These are phyloP conservation scores for Anolis sagrei DNA, from an alignment of 2,113 vertebrate species.

Conservation along the genomic window DNA sequence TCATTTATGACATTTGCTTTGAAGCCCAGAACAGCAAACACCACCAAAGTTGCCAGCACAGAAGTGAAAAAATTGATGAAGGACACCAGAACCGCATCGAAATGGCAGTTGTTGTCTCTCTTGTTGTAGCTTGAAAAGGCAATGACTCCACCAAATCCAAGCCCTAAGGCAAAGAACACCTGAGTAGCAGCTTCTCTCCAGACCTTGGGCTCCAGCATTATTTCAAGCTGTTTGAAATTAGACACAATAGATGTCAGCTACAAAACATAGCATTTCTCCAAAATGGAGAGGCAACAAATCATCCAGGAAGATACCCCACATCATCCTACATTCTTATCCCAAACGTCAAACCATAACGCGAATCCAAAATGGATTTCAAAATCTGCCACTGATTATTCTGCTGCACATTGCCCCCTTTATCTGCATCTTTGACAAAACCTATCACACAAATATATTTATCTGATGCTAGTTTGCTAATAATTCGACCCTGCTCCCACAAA, in stretches of 20 bases:
- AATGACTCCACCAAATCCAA: conserved; percentile 97
- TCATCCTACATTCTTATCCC: conserved; percentile 29
- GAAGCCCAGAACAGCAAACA: conserved; percentile 97
- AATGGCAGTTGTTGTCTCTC: conserved; percentile 98
- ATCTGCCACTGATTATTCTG: not conserved
- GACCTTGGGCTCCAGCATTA: conserved; percentile 95
- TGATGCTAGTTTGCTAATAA: conserved; percentile 19
- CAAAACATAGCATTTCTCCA: conserved; percentile 60
- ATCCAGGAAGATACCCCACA: conserved; percentile 44
- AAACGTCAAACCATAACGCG: not conserved
- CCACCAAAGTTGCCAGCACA: conserved; percentile 95
- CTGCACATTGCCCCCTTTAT: not conserved
- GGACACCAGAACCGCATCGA: conserved; percentile 95
- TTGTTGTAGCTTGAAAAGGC: conserved; percentile 99
- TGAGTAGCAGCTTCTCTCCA: conserved; percentile 98
- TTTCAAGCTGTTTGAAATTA: conserved; percentile 89
- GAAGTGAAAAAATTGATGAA: conserved; percentile 99
- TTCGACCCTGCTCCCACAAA: not conserved
- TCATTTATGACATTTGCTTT: conserved; percentile 94
- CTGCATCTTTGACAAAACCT: not conserved
- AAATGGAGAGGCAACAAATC: conserved; percentile 49
- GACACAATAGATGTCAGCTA: conserved; percentile 71
- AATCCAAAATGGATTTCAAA: not conserved
- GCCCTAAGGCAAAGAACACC: conserved; percentile 97
- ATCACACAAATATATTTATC: not conserved